phyloP scores from a whole-genome alignment of 2,113 vertebrate genomes.

The Brevimyrus niger region DNA sequence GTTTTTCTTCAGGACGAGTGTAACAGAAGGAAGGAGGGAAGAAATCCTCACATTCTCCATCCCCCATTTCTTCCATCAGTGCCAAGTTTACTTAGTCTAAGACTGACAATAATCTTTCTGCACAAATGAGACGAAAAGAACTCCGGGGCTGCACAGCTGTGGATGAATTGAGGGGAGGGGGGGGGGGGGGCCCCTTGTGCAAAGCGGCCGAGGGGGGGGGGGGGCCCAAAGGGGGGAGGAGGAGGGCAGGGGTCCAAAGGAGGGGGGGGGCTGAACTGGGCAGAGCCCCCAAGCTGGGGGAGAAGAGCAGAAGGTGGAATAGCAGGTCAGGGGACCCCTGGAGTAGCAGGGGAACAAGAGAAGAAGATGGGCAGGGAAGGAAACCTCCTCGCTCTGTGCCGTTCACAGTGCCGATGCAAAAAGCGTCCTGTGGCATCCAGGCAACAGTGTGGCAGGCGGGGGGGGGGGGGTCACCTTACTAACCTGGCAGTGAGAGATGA shows the following conservation, averaged over 20 bases:
- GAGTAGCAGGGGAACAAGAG: neutral
- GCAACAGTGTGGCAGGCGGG: neutral
- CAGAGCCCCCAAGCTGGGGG: neutral
- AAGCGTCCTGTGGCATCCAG: neutral
- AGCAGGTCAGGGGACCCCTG: neutral
- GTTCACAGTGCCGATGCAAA: neutral
- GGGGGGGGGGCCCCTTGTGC: too few relatives aligned
- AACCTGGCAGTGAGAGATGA: neutral
- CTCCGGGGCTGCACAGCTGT: neutral
- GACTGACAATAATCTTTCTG: constrained; percentile 23
- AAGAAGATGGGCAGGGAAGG: constrained; percentile 25
- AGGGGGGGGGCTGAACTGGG: neutral
- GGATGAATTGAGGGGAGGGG: neutral
- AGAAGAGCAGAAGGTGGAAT: neutral
- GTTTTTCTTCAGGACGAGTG: constrained; percentile 18
- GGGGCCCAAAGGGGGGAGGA: too few relatives aligned
- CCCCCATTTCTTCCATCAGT: constrained; percentile 5
- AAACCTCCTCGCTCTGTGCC: constrained; percentile 15
- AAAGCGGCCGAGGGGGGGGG: too few relatives aligned
- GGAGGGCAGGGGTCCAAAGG: too few relatives aligned
- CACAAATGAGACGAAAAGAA: constrained; percentile 39
- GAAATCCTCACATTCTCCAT: neutral
- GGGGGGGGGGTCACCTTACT: neutral
- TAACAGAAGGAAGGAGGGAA: neutral
- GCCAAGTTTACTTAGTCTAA: constrained; percentile 31